Evolutionary conservation across 2,797 vertebrate genomes (phyloP).

Genomic region (Sebastiscus tertius): DNA sequence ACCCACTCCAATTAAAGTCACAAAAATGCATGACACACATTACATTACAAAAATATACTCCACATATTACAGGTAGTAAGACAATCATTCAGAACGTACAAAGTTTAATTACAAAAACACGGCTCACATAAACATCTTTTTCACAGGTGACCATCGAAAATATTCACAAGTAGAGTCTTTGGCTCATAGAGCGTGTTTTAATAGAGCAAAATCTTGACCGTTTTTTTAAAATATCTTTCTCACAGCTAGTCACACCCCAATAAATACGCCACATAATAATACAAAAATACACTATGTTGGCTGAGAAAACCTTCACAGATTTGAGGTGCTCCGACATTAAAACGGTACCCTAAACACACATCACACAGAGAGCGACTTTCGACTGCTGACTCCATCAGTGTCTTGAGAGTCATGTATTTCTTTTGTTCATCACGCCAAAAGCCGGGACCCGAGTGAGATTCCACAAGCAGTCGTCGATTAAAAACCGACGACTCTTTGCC

Average conservation of each 20-base stretch:
- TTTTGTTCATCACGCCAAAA: slow-evolving; percentile 7
- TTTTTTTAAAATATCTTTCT: background rate
- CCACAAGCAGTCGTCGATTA: slow-evolving; percentile 19
- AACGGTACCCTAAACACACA: slow-evolving; percentile 52
- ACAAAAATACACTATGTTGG: slow-evolving; percentile 77
- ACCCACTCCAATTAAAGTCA: slow-evolving; percentile 43
- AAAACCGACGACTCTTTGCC: background rate
- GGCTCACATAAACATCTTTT: slow-evolving; percentile 15
- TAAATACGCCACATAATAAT: slow-evolving; percentile 73
- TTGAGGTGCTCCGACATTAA: slow-evolving; percentile 51
- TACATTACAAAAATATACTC: slow-evolving; percentile 75
- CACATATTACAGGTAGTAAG: slow-evolving; percentile 53
- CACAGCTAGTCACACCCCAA: slow-evolving; percentile 51
- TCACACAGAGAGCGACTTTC: slow-evolving; percentile 35
- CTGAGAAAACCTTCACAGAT: slow-evolving; percentile 53
- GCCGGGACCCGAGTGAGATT: slow-evolving; percentile 9
- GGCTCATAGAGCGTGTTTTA: slow-evolving; percentile 52
- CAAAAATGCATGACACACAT: slow-evolving; percentile 46
- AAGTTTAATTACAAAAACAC: slow-evolving; percentile 61
- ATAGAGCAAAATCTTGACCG: slow-evolving; percentile 4
- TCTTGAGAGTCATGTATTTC: slow-evolving; percentile 30
- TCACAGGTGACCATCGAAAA: slow-evolving; percentile 49
- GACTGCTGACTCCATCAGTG: slow-evolving; percentile 20
- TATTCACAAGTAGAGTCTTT: slow-evolving; percentile 40
- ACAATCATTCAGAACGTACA: slow-evolving; percentile 48